Evolutionary conservation across 30 jellyfish, hydroid and myxozoan species (phyloP), one percentile per base, ranked within the genome.

Genomic region (Aurelia sp.): DNA sequence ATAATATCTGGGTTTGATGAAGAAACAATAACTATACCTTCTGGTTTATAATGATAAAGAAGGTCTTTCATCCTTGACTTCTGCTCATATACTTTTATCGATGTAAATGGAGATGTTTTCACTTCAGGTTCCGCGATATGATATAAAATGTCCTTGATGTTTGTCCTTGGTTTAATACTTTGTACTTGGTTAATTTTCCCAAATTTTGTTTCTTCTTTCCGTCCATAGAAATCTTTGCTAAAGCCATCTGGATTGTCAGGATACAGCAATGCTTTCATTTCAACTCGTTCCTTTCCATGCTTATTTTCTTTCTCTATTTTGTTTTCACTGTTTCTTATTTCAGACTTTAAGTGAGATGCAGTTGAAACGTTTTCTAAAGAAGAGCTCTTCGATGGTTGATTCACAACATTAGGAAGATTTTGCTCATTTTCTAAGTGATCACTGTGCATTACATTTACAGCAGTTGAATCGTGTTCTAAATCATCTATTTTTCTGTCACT

Each of bases 41-140:
- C 81, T 13, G 30, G 40, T 13, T 22, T 48, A 17, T 82, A 65
- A 20, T 63, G 86, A 80, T 89, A 89, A 20, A 89, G 22, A 31
- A 89, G 77, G 4, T 61, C 63, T 72, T 89, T 89, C 58, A 73
- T 73, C 40, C 55, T 83, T 24, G 92, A 62, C 48, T 19, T 70
- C 15, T 86, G 90, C 62, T 89, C 97, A n/a, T 62, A 2, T 47
- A 86, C 91, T 38, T 87, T 87, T 21, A 86, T 72, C 18, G 95
- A 73, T 33, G 13, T 19, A 20, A 31, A 24, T 2, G 33, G 64
- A 20, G 24, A 48, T 8, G 20, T 40, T 5, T 21, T 67, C 5
- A n/a, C 88, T 16, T 66, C 81, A 2, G 62, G 20, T 31, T 35
- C 13, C 21, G 40, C 31, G 22, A 53, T 72, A 3, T 93, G 96